Percentiles rank a stretch among this genome's conserved stretches.
Conservation (phyloP, 2,797 vertebrate genomes). For the Pseudochromis fuscus region DNA sequence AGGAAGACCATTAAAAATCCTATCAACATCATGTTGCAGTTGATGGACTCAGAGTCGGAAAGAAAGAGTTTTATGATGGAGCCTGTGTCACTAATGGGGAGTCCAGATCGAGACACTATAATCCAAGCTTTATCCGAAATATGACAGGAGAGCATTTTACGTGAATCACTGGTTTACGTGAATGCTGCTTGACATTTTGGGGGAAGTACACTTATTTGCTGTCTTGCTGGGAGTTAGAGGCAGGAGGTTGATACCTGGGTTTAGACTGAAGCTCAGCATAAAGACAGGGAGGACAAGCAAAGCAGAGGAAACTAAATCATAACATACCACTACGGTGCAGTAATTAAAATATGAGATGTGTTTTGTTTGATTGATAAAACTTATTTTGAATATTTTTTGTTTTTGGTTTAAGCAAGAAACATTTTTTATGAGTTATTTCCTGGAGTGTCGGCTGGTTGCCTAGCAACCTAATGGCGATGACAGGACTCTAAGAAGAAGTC, state of each 20-base stretch:
- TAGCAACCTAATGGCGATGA: no score
- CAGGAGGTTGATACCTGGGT: not conserved
- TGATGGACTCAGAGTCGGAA: slow-evolving; percentile 54
- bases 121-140: slow-evolving; percentile 32
- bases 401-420: no score
- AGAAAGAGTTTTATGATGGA: slow-evolving; percentile 57
- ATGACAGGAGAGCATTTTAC: slow-evolving; percentile 27
- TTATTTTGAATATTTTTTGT: no score
- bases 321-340: not conserved
- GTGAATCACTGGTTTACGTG: not conserved
- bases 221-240: not conserved
- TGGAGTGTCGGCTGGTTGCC: no score
- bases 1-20: slow-evolving; percentile 78
- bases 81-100: slow-evolving; percentile 55
- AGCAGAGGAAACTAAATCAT: not conserved
- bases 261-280: not conserved
- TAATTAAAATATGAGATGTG: not conserved
- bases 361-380: no score
- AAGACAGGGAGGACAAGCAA: not conserved
- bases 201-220: no score
- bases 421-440: no score
- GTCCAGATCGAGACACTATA: slow-evolving; percentile 47
- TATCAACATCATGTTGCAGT: slow-evolving; percentile 72
- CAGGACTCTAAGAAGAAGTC: no score
- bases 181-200: not conserved